Conservation (phyloP, 2,113 vertebrate species). For the Paedocypris sp. region DNA sequence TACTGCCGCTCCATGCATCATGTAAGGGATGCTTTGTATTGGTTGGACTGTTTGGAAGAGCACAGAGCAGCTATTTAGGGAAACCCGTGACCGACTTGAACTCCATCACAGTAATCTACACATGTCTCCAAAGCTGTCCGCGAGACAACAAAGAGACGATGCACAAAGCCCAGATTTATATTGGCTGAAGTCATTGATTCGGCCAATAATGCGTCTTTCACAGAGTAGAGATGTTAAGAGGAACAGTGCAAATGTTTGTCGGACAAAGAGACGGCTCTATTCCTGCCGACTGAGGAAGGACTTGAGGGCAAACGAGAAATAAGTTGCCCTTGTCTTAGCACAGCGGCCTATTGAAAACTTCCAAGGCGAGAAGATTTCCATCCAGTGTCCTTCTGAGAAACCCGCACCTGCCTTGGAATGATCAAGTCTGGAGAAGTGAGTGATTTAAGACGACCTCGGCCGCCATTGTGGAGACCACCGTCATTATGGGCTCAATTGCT, state of each 20-base stretch:
- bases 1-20: not conserved
- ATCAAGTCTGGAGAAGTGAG: conserved; percentile 10
- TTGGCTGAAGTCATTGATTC: conserved; percentile 42
- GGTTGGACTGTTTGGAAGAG: not conserved
- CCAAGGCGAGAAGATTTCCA: no score
- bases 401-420: not conserved
- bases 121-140: conserved; percentile 22
- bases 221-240: conserved; percentile 24
- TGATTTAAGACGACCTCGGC: conserved; percentile 38
- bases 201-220: conserved; percentile 48
- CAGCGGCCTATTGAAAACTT: no score
- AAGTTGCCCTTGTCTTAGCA: conserved; percentile 19
- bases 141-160: conserved; percentile 26
- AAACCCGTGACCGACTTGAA: conserved; percentile 20
- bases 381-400: no score
- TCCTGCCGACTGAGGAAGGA: conserved; percentile 21
- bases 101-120: not conserved
- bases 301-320: no score
- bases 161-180: conserved; percentile 49
- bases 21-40: not conserved
- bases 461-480: conserved; percentile 33
- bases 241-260: conserved; percentile 39
- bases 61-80: not conserved
- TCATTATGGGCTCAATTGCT: conserved; percentile 34
- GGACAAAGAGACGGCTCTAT: conserved; percentile 57